phyloP scores from a whole-genome alignment of 1,140 invertebrate genomes.

The Grapholita molesta region DNA sequence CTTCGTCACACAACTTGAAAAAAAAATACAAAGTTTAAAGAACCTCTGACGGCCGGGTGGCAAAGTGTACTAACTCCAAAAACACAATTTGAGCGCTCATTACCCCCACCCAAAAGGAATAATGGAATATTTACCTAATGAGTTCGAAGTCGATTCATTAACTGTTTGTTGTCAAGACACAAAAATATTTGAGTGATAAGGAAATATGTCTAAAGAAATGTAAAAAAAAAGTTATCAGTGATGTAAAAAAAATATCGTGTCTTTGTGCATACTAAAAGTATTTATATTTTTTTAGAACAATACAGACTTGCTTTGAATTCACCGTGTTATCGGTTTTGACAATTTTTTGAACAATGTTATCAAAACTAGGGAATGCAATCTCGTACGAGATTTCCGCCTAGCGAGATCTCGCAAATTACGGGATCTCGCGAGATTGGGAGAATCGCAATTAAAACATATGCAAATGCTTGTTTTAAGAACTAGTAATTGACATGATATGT shows the following conservation, averaged over 20 bases:
- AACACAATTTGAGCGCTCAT: background rate
- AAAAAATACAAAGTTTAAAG: background rate
- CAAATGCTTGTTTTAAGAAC: too few relatives aligned
- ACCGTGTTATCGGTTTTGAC: too few relatives aligned
- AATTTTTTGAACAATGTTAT: too few relatives aligned
- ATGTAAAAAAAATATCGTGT: background rate
- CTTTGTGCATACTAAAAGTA: background rate
- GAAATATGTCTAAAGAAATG: background rate
- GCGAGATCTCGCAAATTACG: too few relatives aligned
- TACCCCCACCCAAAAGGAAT: background rate
- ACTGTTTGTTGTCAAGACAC: background rate
- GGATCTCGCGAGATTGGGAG: too few relatives aligned
- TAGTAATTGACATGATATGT: too few relatives aligned
- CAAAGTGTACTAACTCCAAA: background rate
- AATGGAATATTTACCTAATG: background rate
- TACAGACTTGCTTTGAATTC: too few relatives aligned
- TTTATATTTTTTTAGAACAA: background rate
- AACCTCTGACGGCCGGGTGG: background rate
- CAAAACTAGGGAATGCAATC: too few relatives aligned
- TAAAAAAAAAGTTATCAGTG: background rate
- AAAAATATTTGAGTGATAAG: background rate
- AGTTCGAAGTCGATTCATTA: constrained; percentile 4
- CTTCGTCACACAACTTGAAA: background rate
- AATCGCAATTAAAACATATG: too few relatives aligned
- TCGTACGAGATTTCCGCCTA: too few relatives aligned